Evolutionary conservation across 2,797 vertebrate species (phyloP).

Genomic region (Danio kyathit): DNA sequence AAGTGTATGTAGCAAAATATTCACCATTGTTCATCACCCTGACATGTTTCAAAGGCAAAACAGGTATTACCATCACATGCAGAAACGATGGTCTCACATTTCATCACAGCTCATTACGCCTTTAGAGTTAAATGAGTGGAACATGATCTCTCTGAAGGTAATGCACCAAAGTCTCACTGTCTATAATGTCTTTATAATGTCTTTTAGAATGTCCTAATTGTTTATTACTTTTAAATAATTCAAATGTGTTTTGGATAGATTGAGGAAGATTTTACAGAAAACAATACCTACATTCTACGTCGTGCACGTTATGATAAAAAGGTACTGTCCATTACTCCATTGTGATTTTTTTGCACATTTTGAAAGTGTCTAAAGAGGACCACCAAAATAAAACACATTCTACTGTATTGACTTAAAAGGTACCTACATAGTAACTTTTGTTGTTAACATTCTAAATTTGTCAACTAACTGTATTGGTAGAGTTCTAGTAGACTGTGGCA

Average conservation of each 20-base stretch:
- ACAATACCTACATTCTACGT: constrained; percentile 79
- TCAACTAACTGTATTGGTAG: too few species aligned
- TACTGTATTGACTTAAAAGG: too few species aligned
- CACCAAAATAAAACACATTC: too few species aligned
- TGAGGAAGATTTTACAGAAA: constrained; percentile 87
- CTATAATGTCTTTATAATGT: background rate
- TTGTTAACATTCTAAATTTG: too few species aligned
- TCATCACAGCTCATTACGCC: constrained; percentile 81
- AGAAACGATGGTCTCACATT: constrained; percentile 92
- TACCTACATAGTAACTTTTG: too few species aligned
- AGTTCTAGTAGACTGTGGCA: too few species aligned
- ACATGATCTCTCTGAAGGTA: constrained; percentile 88
- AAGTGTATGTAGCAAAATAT: background rate
- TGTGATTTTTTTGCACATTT: too few species aligned
- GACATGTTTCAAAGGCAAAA: constrained; percentile 82
- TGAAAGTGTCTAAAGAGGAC: too few species aligned
- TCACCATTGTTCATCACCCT: background rate
- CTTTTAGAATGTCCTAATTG: background rate
- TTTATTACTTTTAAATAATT: background rate
- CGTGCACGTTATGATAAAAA: constrained; percentile 94
- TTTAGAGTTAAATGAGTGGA: constrained; percentile 84
- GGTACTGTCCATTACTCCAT: constrained; percentile 69
- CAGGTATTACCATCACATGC: constrained; percentile 78
- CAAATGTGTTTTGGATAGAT: constrained; percentile 78
- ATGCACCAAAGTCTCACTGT: constrained; percentile 1